Evolutionary conservation across 1,140 invertebrate species (phyloP).

Genomic region (Heliconius hewitsoni): DNA sequence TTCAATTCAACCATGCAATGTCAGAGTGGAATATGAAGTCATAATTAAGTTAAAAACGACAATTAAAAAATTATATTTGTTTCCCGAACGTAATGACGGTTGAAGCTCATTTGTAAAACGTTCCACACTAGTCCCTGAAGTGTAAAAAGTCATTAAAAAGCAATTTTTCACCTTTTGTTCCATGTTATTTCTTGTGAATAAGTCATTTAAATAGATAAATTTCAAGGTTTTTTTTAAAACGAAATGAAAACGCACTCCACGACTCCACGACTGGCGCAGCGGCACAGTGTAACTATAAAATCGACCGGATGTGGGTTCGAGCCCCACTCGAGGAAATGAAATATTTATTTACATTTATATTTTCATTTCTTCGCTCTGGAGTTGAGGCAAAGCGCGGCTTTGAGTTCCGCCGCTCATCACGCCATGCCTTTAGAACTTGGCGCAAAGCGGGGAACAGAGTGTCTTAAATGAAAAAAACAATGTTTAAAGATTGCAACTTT

Average conservation of each 20-base stretch:
- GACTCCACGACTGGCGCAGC: no score
- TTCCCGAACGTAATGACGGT: not conserved
- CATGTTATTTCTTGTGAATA: not conserved
- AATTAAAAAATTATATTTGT: not conserved
- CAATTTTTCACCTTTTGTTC: not conserved
- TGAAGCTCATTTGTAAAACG: conserved; percentile 2
- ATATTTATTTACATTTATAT: no score
- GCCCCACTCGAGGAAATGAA: no score
- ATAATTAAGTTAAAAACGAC: not conserved
- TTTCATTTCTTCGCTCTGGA: no score
- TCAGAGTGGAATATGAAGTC: not conserved
- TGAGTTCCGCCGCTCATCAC: no score
- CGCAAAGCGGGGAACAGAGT: no score
- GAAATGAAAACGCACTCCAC: not conserved
- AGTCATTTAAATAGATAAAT: not conserved
- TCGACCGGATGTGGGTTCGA: no score
- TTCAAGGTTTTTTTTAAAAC: not conserved
- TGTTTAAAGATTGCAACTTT: no score
- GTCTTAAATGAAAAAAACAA: no score
- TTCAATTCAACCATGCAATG: not conserved
- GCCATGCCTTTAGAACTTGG: no score
- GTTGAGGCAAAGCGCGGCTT: no score
- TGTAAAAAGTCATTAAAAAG: not conserved
- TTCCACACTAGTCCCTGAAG: not conserved
- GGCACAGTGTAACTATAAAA: no score